Evolutionary conservation across 2,888 invertebrate species (phyloP).

Genomic region (Choristoneura rosaceana): DNA sequence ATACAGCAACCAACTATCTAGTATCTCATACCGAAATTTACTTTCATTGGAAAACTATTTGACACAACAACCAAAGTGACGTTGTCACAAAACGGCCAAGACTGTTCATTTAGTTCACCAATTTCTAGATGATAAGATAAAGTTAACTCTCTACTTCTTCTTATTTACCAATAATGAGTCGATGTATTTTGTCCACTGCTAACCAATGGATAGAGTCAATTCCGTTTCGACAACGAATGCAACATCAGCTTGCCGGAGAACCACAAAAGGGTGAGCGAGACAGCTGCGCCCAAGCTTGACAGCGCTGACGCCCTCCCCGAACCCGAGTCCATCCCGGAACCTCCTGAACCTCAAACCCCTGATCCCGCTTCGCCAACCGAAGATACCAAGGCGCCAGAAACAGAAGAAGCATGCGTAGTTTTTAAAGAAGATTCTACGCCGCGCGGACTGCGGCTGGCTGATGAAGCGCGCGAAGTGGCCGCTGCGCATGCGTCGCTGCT

Average conservation of each 20-base stretch:
- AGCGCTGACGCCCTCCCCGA: constrained; percentile 57
- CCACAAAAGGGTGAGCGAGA: constrained; percentile 97
- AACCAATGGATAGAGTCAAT: constrained; percentile 93
- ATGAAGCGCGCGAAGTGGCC: constrained; percentile 81
- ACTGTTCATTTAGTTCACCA: background rate
- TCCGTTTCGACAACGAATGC: constrained; percentile 99
- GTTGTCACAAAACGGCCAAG: background rate
- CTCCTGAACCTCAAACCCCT: constrained; percentile 57
- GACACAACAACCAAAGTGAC: background rate
- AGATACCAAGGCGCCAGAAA: constrained; percentile 63
- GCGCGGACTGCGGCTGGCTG: constrained; percentile 76
- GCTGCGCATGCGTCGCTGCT: constrained; percentile 83
- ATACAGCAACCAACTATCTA: background rate
- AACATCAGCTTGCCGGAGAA: constrained; percentile 98
- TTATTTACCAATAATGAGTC: constrained; percentile 11
- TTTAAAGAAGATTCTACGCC: constrained; percentile 79
- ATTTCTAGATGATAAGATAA: background rate
- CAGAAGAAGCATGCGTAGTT: constrained; percentile 78
- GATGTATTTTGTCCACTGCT: constrained; percentile 68
- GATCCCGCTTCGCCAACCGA: constrained; percentile 66
- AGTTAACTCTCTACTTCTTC: background rate
- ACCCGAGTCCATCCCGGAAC: constrained; percentile 56
- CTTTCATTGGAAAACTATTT: background rate
- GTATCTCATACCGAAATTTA: constrained; percentile 2
- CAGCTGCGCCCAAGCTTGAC: constrained; percentile 76